phyloP scores from a whole-genome alignment of 2,888 invertebrate species.

The Fabriciana adippe region DNA sequence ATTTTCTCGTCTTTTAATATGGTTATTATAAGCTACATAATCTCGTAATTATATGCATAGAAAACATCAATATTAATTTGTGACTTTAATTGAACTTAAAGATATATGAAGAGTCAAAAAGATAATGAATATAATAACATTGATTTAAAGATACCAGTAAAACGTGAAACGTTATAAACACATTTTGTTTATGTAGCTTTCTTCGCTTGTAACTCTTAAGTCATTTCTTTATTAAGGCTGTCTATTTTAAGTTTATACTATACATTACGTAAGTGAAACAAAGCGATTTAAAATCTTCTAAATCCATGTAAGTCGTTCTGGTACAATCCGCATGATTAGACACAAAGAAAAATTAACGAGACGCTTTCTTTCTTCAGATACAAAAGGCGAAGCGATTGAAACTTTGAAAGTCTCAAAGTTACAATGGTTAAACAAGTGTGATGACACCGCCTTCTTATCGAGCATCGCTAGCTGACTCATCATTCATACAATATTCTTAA shows the following conservation, averaged over 20 bases:
- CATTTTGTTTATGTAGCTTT: conserved; percentile 5
- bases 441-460: conserved; percentile 73
- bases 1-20: conserved; percentile 20
- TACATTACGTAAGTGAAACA: conserved; percentile 25
- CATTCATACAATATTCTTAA: conserved; percentile 69
- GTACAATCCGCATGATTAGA: conserved; percentile 69
- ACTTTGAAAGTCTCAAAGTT: conserved; percentile 70
- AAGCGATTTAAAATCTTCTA: conserved; percentile 10
- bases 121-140: conserved; percentile 9
- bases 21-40: conserved; percentile 1
- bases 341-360: conserved; percentile 59
- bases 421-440: conserved; percentile 58
- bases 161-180: conserved; percentile 14
- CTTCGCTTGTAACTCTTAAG: conserved; percentile 3
- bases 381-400: conserved; percentile 61
- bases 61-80: conserved; percentile 14
- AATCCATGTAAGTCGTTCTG: conserved; percentile 31
- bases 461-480: conserved; percentile 71
- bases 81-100: conserved; percentile 13
- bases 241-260: not conserved
- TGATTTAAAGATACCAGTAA: conserved; percentile 7
- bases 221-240: too few species aligned
- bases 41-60: conserved; percentile 23
- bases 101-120: conserved; percentile 11
- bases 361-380: conserved; percentile 71